These are phyloP conservation scores for Cylloceria caligata DNA, from an alignment of 2,888 invertebrate species.

Conservation along the genomic window DNA sequence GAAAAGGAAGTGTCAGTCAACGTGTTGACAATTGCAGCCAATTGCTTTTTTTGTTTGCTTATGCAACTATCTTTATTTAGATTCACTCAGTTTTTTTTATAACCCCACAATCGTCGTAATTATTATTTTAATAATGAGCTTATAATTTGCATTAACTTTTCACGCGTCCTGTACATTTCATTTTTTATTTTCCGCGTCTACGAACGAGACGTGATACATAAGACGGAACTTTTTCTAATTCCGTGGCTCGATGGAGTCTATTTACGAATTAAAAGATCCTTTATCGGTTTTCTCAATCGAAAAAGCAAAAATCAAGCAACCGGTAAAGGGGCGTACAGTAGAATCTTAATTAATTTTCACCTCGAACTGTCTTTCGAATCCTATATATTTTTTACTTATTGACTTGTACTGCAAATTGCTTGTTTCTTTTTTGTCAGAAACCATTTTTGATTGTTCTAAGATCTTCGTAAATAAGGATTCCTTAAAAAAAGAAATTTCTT, in stretches of 20 bases:
- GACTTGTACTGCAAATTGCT: not conserved
- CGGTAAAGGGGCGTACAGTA: not conserved
- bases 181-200: not conserved
- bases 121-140: constrained; percentile 5
- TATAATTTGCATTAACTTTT: constrained; percentile 20
- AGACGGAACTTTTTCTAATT: not conserved
- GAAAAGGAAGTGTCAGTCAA: not conserved
- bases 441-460: too few species aligned
- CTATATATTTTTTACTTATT: not conserved
- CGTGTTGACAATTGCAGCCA: constrained; percentile 2
- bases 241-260: not conserved
- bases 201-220: not conserved
- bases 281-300: not conserved
- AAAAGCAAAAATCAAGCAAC: constrained; percentile 28
- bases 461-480: not conserved
- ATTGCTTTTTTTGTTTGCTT: constrained; percentile 18
- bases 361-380: not conserved
- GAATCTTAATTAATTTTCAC: constrained; percentile 10
- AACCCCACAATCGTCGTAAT: constrained; percentile 6
- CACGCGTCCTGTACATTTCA: constrained; percentile 25
- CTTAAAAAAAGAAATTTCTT: too few species aligned
- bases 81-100: constrained; percentile 27
- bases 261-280: not conserved
- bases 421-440: too few species aligned
- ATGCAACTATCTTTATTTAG: constrained; percentile 40